A percentile compares a stretch with the other conserved stretches of the same genome.
Evolutionary conservation across 2,888 invertebrate species (phyloP).

Genomic region (Stictocephala bisonia): DNA sequence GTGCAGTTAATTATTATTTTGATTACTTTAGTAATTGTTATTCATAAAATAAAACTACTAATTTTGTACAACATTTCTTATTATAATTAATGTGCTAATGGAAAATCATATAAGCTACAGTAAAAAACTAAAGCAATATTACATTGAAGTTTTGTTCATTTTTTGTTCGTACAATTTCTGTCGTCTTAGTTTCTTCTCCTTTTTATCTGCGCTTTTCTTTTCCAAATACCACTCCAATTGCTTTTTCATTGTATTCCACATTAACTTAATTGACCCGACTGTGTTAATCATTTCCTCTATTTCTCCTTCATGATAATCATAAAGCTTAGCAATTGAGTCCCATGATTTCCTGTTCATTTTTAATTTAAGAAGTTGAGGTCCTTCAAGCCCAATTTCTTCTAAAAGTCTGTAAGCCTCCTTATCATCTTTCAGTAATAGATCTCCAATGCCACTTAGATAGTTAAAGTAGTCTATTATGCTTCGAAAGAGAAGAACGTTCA

Average conservation of each 20-base stretch:
- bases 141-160: too few relatives aligned
- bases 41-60: too few relatives aligned
- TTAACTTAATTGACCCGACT: not conserved
- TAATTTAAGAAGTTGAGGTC: not conserved
- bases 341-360: not conserved
- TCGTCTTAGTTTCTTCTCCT: too few relatives aligned
- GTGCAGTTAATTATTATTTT: too few relatives aligned
- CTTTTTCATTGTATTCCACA: slow-evolving; percentile 15
- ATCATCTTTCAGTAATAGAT: not conserved
- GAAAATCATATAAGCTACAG: too few relatives aligned
- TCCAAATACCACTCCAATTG: slow-evolving; percentile 6
- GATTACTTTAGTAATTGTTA: too few relatives aligned
- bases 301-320: slow-evolving; percentile 19
- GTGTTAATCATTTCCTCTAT: slow-evolving; percentile 22
- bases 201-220: not conserved
- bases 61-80: too few relatives aligned
- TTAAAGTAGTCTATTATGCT: not conserved
- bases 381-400: slow-evolving; percentile 6
- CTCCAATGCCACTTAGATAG: not conserved
- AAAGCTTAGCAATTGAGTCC: slow-evolving; percentile 4
- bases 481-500: slow-evolving; percentile 6
- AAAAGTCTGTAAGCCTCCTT: slow-evolving; percentile 11
- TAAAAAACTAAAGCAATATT: too few relatives aligned
- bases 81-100: too few relatives aligned
- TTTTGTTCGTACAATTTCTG: too few relatives aligned